Evolutionary conservation across 2,888 invertebrate genomes (phyloP), one percentile per base, ranked within the genome.

Genomic region (Leuctra nigra): DNA sequence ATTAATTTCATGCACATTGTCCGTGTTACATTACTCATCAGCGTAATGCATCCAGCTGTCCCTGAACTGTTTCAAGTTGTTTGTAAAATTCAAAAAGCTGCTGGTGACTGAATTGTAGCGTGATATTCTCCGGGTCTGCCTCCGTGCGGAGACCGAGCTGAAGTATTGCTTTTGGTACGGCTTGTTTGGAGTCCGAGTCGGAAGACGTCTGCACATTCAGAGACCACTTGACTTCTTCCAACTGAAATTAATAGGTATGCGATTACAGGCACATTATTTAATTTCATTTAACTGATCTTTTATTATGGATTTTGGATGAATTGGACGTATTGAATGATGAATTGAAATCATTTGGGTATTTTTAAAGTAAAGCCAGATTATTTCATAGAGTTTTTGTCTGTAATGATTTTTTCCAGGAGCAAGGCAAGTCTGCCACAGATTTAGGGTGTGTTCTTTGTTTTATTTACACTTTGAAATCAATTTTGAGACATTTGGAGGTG

Each of bases 141-240:
- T 52, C 55, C 56, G 67, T 65, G 38, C 66, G 64, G 23, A 75
- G 59, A 56, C 68, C 72, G 22, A 80, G 67, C 60, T 79, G 77
- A 13, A 80, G 63, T 24, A 75, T 71, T 2, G 75, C 76, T 44
- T 75, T 67, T 0, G 77, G 75, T 1, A 71, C 66, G 36, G 72
- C 72, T 61, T 75, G 72, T 56, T 75, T 73, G 53, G 72, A 70
- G 56, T 72, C 71, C 29, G 72, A 68, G 56, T 74, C 73, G 2
- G 76, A 75, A 4, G 76, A 73, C 25, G 73, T 71, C 66, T 78
- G 74, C 20, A 80, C 69, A 65, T 78, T 78, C 1, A 80, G 64
- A 59, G 79, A 75, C 80, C 81, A 81, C 25, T 73, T 71, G 33
- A 80, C 69, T 62, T 76, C 72, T 53, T 77, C 72, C 29, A 81